Evolutionary conservation across 2,797 vertebrate species (phyloP).

Genomic region (Tokudaia muenninki): DNA sequence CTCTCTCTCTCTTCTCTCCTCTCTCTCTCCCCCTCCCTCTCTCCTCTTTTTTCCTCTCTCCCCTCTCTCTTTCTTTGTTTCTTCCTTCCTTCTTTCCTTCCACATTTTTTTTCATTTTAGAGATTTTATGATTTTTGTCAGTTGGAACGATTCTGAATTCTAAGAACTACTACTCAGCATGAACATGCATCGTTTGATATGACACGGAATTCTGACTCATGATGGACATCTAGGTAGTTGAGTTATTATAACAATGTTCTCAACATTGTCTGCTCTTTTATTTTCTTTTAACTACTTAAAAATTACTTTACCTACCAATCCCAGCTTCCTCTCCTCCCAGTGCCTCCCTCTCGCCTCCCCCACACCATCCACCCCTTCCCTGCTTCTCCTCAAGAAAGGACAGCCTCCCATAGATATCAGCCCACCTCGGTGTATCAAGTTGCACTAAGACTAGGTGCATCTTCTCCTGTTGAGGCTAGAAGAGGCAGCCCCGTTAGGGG

Average conservation of each 20-base stretch:
- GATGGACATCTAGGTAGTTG: not conserved
- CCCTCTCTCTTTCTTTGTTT: no score
- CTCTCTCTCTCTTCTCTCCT: no score
- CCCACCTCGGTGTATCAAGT: not conserved
- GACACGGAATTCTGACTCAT: slow-evolving; percentile 42
- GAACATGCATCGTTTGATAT: not conserved
- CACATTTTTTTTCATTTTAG: not conserved
- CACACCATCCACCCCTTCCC: not conserved
- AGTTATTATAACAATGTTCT: not conserved
- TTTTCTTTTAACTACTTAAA: slow-evolving; percentile 40
- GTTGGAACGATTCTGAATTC: slow-evolving; percentile 21
- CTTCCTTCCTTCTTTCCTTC: not conserved
- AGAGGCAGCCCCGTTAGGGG: not conserved
- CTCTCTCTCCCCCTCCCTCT: no score
- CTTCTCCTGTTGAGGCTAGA: not conserved
- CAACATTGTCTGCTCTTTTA: not conserved
- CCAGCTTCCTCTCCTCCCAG: not conserved
- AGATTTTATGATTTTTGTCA: slow-evolving; percentile 69
- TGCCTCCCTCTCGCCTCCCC: no score
- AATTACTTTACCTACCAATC: not conserved
- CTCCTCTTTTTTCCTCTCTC: no score
- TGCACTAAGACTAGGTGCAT: not conserved
- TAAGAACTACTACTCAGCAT: slow-evolving; percentile 50
- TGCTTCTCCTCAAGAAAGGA: not conserved
- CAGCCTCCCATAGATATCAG: not conserved